Evolutionary conservation across 2,797 vertebrate genomes (phyloP).

Genomic region (Babyrousa celebensis): DNA sequence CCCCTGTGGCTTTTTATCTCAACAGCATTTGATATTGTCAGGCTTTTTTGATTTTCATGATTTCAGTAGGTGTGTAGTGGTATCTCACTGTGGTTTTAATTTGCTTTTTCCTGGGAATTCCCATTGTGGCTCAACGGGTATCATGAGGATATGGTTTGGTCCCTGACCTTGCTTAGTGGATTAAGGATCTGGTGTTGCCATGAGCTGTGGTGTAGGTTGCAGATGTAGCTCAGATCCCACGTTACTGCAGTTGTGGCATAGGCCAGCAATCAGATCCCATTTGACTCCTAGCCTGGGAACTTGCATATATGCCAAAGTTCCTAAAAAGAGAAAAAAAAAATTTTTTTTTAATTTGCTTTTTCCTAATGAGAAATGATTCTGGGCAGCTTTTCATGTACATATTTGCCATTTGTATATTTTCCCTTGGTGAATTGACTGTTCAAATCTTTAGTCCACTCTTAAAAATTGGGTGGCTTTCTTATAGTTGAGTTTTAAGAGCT

Average conservation of each 20-base stretch:
- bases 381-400: neutral
- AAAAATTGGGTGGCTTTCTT: neutral
- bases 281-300: no score
- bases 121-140: no score
- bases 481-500: conserved; percentile 36
- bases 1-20: neutral
- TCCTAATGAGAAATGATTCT: conserved; percentile 13
- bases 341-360: conserved; percentile 41
- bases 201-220: no score
- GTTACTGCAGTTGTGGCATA: no score
- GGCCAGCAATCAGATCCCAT: no score
- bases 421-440: conserved; percentile 39
- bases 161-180: no score
- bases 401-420: conserved; percentile 50
- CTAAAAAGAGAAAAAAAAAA: no score
- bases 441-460: conserved; percentile 19
- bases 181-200: no score
- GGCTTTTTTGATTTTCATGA: neutral
- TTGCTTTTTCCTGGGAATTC: no score
- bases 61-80: neutral
- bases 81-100: neutral
- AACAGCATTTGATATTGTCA: conserved; percentile 13
- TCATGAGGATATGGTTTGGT: no score
- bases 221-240: no score
- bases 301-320: no score